Evolutionary conservation across 2,113 vertebrate species (phyloP).

Genomic region (Raja brachyura): DNA sequence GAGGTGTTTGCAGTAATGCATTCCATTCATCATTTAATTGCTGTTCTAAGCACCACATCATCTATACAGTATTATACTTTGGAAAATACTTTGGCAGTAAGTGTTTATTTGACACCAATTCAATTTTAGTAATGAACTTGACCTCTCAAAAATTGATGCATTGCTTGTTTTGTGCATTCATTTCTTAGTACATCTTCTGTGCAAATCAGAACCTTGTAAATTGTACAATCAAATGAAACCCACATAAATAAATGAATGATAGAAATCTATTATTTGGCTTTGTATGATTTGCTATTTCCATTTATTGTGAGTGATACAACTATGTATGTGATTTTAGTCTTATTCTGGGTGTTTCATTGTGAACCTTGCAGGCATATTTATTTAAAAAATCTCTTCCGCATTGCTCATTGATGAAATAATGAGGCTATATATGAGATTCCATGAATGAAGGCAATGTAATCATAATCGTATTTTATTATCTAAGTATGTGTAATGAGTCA

Average conservation of each 20-base stretch:
- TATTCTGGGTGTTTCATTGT: neutral
- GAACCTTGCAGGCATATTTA: neutral
- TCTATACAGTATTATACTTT: neutral
- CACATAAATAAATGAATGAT: conserved; percentile 19
- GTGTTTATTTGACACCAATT: neutral
- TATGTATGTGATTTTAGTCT: neutral
- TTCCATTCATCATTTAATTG: neutral
- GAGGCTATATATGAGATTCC: neutral
- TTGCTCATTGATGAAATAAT: neutral
- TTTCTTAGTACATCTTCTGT: neutral
- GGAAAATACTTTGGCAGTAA: neutral
- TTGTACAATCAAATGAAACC: neutral
- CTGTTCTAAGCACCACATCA: neutral
- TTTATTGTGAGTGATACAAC: neutral
- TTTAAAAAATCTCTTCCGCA: neutral
- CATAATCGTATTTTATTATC: too few species aligned
- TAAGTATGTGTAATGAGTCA: too few species aligned
- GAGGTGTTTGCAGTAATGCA: neutral
- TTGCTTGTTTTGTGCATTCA: neutral
- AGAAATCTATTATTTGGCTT: neutral
- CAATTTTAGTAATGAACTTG: conserved; percentile 7
- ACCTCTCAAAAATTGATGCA: neutral
- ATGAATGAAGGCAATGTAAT: neutral
- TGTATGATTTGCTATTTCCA: neutral
- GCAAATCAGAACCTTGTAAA: neutral